Conservation (phyloP, 2,888 invertebrate species). For the Steinernema hermaphroditum region DNA sequence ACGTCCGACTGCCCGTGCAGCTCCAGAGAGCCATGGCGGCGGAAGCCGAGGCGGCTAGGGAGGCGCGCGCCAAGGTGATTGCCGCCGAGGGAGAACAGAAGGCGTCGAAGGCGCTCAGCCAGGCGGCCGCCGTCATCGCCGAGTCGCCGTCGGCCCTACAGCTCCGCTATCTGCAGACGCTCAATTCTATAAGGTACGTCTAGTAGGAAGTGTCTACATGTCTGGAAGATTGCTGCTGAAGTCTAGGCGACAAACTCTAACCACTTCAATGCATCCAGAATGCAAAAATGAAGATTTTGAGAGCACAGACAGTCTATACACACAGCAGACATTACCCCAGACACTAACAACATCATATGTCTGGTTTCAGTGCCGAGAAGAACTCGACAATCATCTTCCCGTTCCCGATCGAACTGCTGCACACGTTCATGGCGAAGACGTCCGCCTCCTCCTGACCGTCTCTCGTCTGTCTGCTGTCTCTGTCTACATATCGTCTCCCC, state of each 20-base stretch:
- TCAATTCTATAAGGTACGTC: constrained; percentile 73
- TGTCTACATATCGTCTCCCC: too few species aligned
- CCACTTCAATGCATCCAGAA: too few species aligned
- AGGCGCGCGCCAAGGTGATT: constrained; percentile 76
- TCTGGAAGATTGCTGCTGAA: too few species aligned
- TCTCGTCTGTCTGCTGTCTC: too few species aligned
- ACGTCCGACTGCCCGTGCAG: constrained; percentile 86
- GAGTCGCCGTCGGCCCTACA: constrained; percentile 82
- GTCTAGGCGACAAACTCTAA: too few species aligned
- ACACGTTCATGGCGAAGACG: constrained; percentile 35
- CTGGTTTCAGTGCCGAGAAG: constrained; percentile 58
- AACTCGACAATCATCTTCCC: constrained; percentile 64
- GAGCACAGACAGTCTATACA: too few species aligned
- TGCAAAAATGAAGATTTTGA: too few species aligned
- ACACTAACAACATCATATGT: neutral
- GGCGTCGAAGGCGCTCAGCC: constrained; percentile 82
- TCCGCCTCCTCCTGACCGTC: neutral
- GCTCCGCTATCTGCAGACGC: constrained; percentile 76
- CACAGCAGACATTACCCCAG: too few species aligned
- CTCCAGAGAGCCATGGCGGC: constrained; percentile 93
- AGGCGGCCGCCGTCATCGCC: constrained; percentile 82
- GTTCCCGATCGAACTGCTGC: constrained; percentile 67
- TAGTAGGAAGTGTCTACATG: neutral
- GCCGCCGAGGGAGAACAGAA: constrained; percentile 86
- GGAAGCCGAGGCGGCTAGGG: constrained; percentile 88